phyloP scores from a whole-genome alignment of 2,888 invertebrate species.

The Phorcus lineatus region DNA sequence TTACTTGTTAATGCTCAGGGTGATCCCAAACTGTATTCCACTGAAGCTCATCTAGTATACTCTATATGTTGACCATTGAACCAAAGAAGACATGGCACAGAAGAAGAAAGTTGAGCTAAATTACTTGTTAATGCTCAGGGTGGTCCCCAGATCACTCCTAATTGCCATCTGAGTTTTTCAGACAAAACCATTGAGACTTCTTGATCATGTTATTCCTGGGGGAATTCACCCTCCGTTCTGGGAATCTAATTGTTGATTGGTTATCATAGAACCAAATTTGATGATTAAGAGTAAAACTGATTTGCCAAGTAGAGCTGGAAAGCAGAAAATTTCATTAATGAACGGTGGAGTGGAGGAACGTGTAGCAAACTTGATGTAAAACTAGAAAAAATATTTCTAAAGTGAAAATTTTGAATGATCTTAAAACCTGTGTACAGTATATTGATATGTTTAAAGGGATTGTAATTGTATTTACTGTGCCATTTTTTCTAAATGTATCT shows the following conservation, averaged over 20 bases:
- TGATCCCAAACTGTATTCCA: too few relatives aligned
- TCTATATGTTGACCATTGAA: neutral
- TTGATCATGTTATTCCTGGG: neutral
- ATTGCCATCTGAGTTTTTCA: conserved; percentile 1
- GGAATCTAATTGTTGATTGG: conserved; percentile 19
- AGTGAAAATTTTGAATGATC: too few relatives aligned
- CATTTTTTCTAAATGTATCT: too few relatives aligned
- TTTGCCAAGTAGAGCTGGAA: neutral
- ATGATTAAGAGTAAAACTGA: conserved; percentile 17
- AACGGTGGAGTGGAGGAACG: neutral
- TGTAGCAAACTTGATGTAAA: too few relatives aligned
- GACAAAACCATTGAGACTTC: conserved; percentile 12
- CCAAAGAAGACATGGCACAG: neutral
- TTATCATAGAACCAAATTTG: conserved; percentile 23
- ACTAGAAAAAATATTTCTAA: too few relatives aligned
- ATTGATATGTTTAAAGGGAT: too few relatives aligned
- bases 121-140: neutral
- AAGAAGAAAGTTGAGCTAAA: neutral
- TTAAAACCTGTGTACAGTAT: too few relatives aligned
- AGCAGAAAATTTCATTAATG: conserved; percentile 21
- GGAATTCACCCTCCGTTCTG: neutral
- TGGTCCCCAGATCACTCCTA: neutral
- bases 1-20: too few relatives aligned
- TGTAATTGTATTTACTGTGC: too few relatives aligned
- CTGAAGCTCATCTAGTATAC: too few relatives aligned